Conservation (phyloP, 2,797 vertebrate species). For the Microhierax caerulescens region DNA sequence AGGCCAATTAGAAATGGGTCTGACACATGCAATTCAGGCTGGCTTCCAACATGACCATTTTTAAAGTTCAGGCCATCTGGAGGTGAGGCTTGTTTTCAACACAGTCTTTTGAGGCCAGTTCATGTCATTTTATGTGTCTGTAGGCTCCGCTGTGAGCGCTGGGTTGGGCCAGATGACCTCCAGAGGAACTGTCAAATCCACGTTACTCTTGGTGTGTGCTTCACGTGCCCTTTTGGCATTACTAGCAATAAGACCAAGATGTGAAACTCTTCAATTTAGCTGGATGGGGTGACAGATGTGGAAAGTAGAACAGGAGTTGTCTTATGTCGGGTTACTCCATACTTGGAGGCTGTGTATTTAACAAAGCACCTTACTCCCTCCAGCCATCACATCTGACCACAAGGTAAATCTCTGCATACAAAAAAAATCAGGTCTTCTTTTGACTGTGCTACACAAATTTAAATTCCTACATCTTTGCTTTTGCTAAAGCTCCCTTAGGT, state of each 20-base stretch:
- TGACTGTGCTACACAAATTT: neutral
- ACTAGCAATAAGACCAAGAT: neutral
- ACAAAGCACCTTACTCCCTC: rapidly evolving
- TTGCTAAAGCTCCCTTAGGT: neutral
- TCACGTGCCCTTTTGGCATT: neutral
- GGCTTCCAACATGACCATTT: neutral
- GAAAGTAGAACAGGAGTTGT: neutral
- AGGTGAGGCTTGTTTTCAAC: neutral
- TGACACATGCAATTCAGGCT: neutral
- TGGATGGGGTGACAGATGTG: neutral
- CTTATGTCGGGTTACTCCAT: neutral
- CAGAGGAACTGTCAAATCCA: neutral
- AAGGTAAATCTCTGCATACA: neutral
- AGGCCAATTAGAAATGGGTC: neutral
- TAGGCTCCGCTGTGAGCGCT: neutral
- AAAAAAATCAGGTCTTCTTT: neutral
- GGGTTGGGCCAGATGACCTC: neutral
- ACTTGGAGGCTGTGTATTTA: neutral
- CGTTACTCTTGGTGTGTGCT: neutral
- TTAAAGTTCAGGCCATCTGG: neutral
- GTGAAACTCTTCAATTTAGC: neutral
- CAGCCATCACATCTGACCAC: rapidly evolving
- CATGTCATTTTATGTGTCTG: neutral
- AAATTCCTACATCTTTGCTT: neutral
- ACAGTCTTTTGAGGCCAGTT: neutral